Percentiles rank a stretch among this genome's conserved stretches.
Conservation (phyloP, 2,888 invertebrate genomes). For the Petrophora chlorosata region DNA sequence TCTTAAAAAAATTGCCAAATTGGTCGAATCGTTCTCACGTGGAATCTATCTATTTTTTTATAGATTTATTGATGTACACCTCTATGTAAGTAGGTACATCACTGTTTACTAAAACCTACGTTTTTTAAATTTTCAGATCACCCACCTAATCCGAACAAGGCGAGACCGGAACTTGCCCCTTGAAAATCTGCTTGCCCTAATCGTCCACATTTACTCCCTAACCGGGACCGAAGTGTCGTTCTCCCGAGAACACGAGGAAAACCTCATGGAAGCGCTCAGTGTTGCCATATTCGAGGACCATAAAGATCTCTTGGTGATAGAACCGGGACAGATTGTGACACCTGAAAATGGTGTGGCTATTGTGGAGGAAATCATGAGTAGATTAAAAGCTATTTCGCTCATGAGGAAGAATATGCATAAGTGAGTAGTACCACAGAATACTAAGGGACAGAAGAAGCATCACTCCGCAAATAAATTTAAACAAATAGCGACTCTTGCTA, state of each 20-base stretch:
- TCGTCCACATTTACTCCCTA: conserved; percentile 85
- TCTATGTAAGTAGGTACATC: background rate
- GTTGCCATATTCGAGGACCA: conserved; percentile 85
- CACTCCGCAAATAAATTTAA: no score
- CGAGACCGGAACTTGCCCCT: conserved; percentile 78
- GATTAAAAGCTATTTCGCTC: conserved; percentile 64
- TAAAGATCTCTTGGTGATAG: conserved; percentile 49
- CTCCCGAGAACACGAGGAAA: conserved; percentile 76
- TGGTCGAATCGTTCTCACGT: no score
- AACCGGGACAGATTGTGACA: conserved; percentile 45
- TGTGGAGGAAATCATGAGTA: conserved; percentile 54
- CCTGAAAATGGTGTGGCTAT: conserved; percentile 60
- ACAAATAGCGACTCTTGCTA: no score
- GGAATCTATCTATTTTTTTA: no score
- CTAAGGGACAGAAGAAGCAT: no score
- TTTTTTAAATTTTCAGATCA: conserved; percentile 64
- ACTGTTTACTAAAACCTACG: background rate
- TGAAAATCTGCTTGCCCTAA: conserved; percentile 83
- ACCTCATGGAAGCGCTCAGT: conserved; percentile 73
- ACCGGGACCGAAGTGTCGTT: conserved; percentile 83
- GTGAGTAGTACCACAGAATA: no score
- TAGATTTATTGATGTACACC: background rate
- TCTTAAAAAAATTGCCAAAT: no score
- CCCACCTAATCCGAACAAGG: conserved; percentile 82
- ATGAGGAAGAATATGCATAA: conserved; percentile 66